These are phyloP conservation scores for Cheilosia variabilis DNA, from an alignment of 2,888 invertebrate species.

Conservation along the genomic window DNA sequence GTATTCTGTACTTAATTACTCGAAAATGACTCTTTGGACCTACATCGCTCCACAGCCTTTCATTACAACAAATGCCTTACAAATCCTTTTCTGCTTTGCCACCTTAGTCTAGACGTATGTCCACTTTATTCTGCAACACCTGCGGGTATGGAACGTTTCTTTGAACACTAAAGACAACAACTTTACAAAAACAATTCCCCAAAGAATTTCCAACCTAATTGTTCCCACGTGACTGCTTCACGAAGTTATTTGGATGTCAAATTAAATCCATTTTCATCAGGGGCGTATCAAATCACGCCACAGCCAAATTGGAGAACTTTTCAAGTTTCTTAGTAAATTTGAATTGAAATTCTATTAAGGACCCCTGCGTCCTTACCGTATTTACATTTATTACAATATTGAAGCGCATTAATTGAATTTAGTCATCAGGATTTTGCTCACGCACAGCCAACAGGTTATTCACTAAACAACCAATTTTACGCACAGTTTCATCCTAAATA, in stretches of 20 bases:
- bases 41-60: too few relatives aligned
- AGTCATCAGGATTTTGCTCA: neutral
- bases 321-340: neutral
- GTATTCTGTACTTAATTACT: too few relatives aligned
- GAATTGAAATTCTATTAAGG: slow-evolving; percentile 35
- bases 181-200: too few relatives aligned
- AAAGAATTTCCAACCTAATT: neutral
- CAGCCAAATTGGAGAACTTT: slow-evolving; percentile 12
- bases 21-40: too few relatives aligned
- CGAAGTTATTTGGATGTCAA: neutral
- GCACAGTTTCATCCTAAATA: slow-evolving; percentile 3
- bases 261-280: neutral
- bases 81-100: too few relatives aligned
- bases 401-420: neutral
- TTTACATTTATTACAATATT: slow-evolving; percentile 3
- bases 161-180: too few relatives aligned
- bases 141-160: too few relatives aligned
- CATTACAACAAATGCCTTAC: too few relatives aligned
- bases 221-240: neutral
- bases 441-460: neutral
- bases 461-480: slow-evolving; percentile 21
- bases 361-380: neutral
- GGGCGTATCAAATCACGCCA: slow-evolving; percentile 20
- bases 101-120: too few relatives aligned
- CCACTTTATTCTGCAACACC: too few relatives aligned